Evolutionary conservation across 2,888 invertebrate species (phyloP), one percentile per base, ranked within the genome.

Genomic region (Myopa tessellatipennis): DNA sequence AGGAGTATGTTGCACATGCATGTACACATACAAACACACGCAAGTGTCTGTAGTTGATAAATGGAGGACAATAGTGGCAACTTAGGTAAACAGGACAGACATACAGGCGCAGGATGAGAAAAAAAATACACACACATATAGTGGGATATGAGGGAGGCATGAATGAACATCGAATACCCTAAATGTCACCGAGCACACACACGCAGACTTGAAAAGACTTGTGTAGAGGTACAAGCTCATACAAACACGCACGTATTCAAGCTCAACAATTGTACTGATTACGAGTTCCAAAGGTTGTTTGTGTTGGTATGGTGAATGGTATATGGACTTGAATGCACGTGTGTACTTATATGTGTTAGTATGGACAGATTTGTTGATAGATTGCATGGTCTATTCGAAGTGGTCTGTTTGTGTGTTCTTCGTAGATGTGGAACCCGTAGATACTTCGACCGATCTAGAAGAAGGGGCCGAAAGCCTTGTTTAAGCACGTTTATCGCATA

Each of bases 221-320:
- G 26, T 26, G 26, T 26, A 26, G 26, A 2, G 26, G 26, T 26
- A 26, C 26, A 26, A 26, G 1, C 26, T 26, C 1, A 26, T 26
- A 26, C 26, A 26, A 26, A 26, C 26, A 26, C 26, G 2, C 26
- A 26, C 26, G 26, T 26, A 45, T 45, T 10, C 10, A 45, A 45
- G 79, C 74, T 77, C 79, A 79, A 80, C 81, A 81, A 78, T 70
- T 71, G 74, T 76, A 76, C 70, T 80, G 55, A 58, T 67, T 67
- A 74, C 34, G 67, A 74, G 68, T 68, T 74, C 58, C 18, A 68
- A 55, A 67, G 74, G 55, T 58, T 74, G 52, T 68, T 74, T 74
- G 52, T 60, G 38, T 38, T 34, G 12, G 8, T 26, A 79, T 80
- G 79, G 79, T 78, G 76, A 79, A 74, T 76, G 72, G 45, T 26